phyloP scores from a whole-genome alignment of 1,140 invertebrate species.

The Nylanderia fulva region DNA sequence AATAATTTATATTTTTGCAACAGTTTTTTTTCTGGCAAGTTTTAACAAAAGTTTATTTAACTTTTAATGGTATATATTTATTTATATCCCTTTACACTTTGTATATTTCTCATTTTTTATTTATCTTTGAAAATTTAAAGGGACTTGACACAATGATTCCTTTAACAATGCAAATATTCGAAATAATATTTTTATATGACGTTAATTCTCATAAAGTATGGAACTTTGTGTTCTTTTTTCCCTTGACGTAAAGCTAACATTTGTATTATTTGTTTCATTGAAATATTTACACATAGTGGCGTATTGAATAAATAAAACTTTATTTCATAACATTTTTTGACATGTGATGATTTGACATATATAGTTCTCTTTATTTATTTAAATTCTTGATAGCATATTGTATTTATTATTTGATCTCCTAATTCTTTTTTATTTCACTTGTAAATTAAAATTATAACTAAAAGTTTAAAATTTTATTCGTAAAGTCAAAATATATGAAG shows the following conservation, averaged over 20 bases:
- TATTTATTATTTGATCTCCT: background rate
- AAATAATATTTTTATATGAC: constrained; percentile 28
- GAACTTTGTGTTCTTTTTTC: background rate
- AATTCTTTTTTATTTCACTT: background rate
- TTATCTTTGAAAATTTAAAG: background rate
- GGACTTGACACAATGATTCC: background rate
- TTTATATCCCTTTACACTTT: background rate
- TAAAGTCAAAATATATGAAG: background rate
- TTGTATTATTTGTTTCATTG: constrained; percentile 36
- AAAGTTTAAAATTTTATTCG: background rate
- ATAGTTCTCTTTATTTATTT: background rate
- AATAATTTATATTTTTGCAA: background rate
- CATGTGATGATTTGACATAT: background rate
- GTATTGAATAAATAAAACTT: constrained; percentile 44
- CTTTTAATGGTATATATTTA: background rate
- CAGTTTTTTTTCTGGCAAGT: background rate
- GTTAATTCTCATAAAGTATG: constrained; percentile 22
- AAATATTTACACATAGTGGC: constrained; percentile 7
- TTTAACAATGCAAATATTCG: constrained; percentile 27
- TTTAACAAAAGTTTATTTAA: background rate
- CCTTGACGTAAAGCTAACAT: background rate
- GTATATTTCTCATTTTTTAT: background rate
- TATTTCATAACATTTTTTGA: constrained; percentile 8
- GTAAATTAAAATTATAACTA: background rate
- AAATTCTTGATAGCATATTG: background rate